These are phyloP conservation scores for Dissostichus mawsoni DNA, from an alignment of 2,113 vertebrate species.

Conservation along the genomic window DNA sequence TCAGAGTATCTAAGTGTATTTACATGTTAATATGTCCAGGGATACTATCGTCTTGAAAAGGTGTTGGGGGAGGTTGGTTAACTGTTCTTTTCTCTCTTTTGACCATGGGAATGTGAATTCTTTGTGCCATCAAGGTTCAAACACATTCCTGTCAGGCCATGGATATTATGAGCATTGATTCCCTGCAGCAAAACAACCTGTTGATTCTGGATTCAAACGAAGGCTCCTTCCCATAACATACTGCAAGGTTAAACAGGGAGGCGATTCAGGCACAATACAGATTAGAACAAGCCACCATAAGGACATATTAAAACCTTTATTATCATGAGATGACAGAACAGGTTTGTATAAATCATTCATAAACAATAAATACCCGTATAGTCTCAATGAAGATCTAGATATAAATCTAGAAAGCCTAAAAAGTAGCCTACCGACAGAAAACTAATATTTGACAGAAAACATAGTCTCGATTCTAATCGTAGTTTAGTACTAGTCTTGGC, in stretches of 20 bases:
- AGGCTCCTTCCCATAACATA: neutral
- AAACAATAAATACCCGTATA: no score
- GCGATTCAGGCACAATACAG: neutral
- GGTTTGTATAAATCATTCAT: no score
- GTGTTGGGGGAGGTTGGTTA: constrained; percentile 74
- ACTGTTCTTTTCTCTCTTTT: constrained; percentile 69
- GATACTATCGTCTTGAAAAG: constrained; percentile 78
- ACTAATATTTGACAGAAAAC: no score
- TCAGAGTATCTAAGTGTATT: constrained; percentile 82
- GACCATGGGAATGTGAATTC: constrained; percentile 78
- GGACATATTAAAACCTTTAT: neutral
- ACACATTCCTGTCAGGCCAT: constrained; percentile 79
- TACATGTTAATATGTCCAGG: constrained; percentile 85
- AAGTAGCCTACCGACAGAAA: no score
- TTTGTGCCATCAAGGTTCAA: constrained; percentile 80
- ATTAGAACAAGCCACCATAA: neutral
- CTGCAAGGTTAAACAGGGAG: neutral
- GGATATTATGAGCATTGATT: constrained; percentile 61
- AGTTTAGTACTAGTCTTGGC: no score
- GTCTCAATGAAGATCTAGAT: no score
- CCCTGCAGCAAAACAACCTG: constrained; percentile 63
- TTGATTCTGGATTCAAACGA: constrained; percentile 32
- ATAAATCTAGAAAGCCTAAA: no score
- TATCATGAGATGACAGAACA: neutral
- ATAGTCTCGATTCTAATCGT: no score